phyloP scores from a whole-genome alignment of 1,140 invertebrate species.

The Colletes latitarsis region DNA sequence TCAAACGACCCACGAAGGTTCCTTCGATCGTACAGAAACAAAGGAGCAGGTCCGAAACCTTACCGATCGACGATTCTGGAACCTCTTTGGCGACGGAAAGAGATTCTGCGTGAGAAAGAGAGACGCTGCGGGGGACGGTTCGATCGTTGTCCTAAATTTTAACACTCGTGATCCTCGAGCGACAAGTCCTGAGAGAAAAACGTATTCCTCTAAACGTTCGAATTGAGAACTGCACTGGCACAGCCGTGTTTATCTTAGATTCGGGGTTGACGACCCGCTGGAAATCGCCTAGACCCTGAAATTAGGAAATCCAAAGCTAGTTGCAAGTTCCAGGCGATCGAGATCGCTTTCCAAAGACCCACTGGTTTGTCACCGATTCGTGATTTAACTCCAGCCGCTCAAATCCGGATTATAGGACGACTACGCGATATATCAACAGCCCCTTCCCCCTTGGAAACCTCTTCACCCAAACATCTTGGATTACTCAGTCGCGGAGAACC shows the following conservation, averaged over 20 bases:
- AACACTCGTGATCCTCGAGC: not conserved
- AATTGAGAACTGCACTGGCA: too few species aligned
- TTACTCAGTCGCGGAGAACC: constrained; percentile 3
- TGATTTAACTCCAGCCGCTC: not conserved
- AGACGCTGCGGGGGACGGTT: not conserved
- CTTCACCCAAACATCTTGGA: not conserved
- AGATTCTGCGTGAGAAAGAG: not conserved
- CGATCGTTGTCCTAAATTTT: too few species aligned
- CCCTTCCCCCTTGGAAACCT: not conserved
- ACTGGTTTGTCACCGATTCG: too few species aligned
- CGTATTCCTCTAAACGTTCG: too few species aligned
- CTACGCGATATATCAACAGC: not conserved
- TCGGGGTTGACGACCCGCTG: constrained; percentile 22
- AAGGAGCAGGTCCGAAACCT: not conserved
- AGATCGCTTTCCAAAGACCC: constrained; percentile 21
- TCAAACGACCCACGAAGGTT: constrained; percentile 45
- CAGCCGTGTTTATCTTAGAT: constrained; percentile 45
- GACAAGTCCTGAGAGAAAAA: too few species aligned
- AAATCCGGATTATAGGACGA: not conserved
- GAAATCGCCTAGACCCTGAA: constrained; percentile 41
- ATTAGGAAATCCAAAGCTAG: constrained; percentile 21
- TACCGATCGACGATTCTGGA: not conserved
- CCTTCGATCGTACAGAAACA: not conserved
- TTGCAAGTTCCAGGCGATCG: constrained; percentile 32
- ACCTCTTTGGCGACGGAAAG: not conserved